Evolutionary conservation across 2,113 vertebrate genomes (phyloP), one percentile per base, ranked within the genome.

Genomic region (Lophura nycthemera): DNA sequence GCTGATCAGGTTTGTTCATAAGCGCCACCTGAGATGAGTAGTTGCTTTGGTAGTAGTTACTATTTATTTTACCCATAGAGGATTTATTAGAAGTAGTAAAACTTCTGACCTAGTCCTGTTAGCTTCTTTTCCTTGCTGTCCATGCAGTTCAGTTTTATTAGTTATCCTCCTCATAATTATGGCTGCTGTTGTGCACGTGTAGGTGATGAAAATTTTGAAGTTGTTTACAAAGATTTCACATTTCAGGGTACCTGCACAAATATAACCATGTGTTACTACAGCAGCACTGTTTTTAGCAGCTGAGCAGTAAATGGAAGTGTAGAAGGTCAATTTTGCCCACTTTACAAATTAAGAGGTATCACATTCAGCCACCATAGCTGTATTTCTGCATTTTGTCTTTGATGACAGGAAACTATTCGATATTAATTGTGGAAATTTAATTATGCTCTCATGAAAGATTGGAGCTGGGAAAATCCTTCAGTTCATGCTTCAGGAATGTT

Each of bases 1-100:
- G 87, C 97, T 89, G 97, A 98, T 93, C 97, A 99, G 98, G 98
- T 99, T 98, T 98, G 99, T 98, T 91, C 78, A 54, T 65, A 65
- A 86, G 76, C 84, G 29, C 56, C 74, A 42, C 9, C 47, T 48
- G 65, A 57, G 54, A 30, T 42, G 43, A 71, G n/a, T 95, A 95
- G 96, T 71, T 92, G 82, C 92, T 87, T 93, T 69, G 80, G 29
- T 86, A 82, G 69, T 93, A 88, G 88, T 12, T 87, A 88, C 78
- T 54, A 34, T 88, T 91, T 88, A 5, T 64, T 89, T 85, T 67
- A 61, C 66, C 64, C 75, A 8, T 40, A 2, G 81, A 93, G 89
- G 48, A 57, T 80, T 64, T 47, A 34, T 42, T 97, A 95, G 91
- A 83, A 81, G 36, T 85, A 84, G 19, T 59, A 43, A 43, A 54